phyloP scores from a whole-genome alignment of 2,888 invertebrate genomes.

The Nebria brevicollis region DNA sequence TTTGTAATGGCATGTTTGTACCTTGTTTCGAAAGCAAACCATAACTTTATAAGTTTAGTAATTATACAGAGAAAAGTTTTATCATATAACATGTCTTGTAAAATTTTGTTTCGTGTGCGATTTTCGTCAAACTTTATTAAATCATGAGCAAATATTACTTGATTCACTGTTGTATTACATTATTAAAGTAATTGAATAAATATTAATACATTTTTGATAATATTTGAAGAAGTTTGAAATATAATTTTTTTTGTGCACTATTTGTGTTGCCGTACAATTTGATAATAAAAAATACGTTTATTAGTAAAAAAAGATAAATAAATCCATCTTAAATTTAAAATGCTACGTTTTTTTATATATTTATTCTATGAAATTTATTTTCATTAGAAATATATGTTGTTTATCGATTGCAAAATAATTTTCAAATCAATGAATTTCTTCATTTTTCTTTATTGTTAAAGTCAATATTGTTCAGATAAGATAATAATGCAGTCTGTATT shows the following conservation, averaged over 20 bases:
- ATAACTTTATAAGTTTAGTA: background rate
- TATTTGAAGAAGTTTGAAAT: too few relatives aligned
- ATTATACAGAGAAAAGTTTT: background rate
- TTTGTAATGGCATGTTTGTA: background rate
- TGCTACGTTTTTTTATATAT: too few relatives aligned
- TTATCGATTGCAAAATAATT: background rate
- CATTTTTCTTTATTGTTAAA: background rate
- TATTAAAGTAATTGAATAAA: background rate
- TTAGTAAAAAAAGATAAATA: too few relatives aligned
- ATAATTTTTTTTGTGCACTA: too few relatives aligned
- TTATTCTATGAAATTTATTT: too few relatives aligned
- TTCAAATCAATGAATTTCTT: background rate
- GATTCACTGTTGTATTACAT: too few relatives aligned
- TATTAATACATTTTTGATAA: too few relatives aligned
- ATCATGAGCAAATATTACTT: too few relatives aligned
- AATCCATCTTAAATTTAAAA: too few relatives aligned
- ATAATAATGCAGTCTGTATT: background rate
- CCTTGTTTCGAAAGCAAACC: background rate
- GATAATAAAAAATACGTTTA: too few relatives aligned
- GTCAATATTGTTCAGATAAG: conserved; percentile 4
- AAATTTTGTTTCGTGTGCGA: conserved; percentile 1
- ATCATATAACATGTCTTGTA: conserved; percentile 4
- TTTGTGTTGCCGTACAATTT: too few relatives aligned
- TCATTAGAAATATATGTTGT: too few relatives aligned
- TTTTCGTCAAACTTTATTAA: background rate